phyloP scores from a whole-genome alignment of 1,140 invertebrate genomes.

The Akabosia matsudoensis region DNA sequence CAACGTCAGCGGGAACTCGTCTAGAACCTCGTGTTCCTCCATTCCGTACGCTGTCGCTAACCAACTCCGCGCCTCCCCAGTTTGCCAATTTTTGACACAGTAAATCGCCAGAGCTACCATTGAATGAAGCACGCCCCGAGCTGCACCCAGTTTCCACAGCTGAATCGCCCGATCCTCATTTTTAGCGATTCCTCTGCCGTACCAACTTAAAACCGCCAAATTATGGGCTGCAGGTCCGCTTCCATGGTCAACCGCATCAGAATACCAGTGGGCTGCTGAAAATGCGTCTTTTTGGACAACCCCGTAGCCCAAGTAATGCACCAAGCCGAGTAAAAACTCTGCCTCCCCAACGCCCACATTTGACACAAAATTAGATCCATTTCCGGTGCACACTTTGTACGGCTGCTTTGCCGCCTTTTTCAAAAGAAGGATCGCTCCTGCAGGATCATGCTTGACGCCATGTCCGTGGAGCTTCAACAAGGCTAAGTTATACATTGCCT shows the following conservation, averaged over 20 bases:
- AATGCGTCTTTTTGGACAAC: constrained; percentile 23
- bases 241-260: constrained; percentile 28
- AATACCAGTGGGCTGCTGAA: constrained; percentile 30
- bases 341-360: constrained; percentile 34
- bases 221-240: constrained; percentile 33
- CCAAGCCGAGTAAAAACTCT: constrained; percentile 31
- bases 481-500: constrained; percentile 39
- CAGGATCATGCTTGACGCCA: constrained; percentile 29
- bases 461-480: constrained; percentile 32
- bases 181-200: constrained; percentile 21
- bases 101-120: constrained; percentile 32
- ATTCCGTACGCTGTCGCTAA: not conserved
- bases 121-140: constrained; percentile 28
- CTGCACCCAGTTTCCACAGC: constrained; percentile 35
- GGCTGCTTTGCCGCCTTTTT: constrained; percentile 31
- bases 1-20: constrained; percentile 17
- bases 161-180: constrained; percentile 27
- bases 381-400: constrained; percentile 18
- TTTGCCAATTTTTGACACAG: constrained; percentile 34
- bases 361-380: constrained; percentile 22
- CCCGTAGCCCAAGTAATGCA: constrained; percentile 14
- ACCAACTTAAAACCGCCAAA: not conserved
- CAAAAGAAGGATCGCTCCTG: constrained; percentile 29
- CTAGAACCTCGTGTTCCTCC: not conserved
- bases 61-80: constrained; percentile 29